Conservation (phyloP, 2,113 vertebrate species). For the Corydoras sp. region DNA sequence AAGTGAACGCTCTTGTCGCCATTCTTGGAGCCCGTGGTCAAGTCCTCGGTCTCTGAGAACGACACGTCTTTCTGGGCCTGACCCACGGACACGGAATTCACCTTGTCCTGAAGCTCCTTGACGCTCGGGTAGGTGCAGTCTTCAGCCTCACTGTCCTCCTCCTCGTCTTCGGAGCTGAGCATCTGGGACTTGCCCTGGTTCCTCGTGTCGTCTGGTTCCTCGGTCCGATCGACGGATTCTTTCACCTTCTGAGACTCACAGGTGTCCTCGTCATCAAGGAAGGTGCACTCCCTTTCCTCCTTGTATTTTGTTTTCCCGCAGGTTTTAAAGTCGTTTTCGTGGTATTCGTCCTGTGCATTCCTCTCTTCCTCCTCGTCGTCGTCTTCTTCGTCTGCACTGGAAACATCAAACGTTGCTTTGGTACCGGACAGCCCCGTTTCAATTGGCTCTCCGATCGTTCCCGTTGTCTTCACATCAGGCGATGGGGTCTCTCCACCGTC, state of each 20-base stretch:
- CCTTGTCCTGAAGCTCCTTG: slow-evolving; percentile 44
- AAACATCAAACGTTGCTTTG: slow-evolving; percentile 68
- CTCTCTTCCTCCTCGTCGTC: slow-evolving; percentile 31
- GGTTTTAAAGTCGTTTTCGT: slow-evolving; percentile 55
- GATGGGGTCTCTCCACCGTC: too few relatives aligned
- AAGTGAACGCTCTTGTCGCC: slow-evolving; percentile 67
- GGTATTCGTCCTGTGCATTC: slow-evolving; percentile 41
- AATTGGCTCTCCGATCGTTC: slow-evolving; percentile 50
- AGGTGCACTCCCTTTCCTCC: slow-evolving; percentile 83
- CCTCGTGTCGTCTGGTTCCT: slow-evolving; percentile 36
- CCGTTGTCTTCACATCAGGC: slow-evolving; percentile 44
- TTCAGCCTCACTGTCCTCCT: slow-evolving; percentile 51
- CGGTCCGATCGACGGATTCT: slow-evolving; percentile 50
- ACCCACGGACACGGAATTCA: slow-evolving; percentile 36
- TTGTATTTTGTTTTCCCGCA: slow-evolving; percentile 67
- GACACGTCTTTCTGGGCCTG: slow-evolving; percentile 35
- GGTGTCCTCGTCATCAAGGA: slow-evolving; percentile 78
- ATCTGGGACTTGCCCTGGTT: slow-evolving; percentile 45
- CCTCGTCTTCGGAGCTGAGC: slow-evolving; percentile 58
- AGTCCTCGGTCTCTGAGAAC: slow-evolving; percentile 40
- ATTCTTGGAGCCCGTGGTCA: slow-evolving; percentile 43
- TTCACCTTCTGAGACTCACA: slow-evolving; percentile 57
- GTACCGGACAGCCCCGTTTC: slow-evolving; percentile 63
- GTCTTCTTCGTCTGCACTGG: slow-evolving; percentile 60
- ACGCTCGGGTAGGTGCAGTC: slow-evolving; percentile 44